Conservation (phyloP, 2,888 invertebrate species). For the Rambutsinella grinnellia region DNA sequence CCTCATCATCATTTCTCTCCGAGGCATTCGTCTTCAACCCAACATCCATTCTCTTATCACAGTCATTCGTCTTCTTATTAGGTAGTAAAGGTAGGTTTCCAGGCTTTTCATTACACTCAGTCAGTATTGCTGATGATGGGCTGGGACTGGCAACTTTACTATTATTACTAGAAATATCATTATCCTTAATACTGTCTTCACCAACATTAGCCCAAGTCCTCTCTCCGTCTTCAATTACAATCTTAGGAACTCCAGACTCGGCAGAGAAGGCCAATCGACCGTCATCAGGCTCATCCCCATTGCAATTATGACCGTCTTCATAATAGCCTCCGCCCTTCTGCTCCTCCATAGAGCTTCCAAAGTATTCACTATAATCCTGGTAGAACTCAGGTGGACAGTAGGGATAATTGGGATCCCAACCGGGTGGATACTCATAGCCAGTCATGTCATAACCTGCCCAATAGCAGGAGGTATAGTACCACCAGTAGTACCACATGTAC, state of each 20-base stretch:
- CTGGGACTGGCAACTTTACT: constrained; percentile 37
- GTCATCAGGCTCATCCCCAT: constrained; percentile 8
- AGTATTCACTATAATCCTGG: constrained; percentile 16
- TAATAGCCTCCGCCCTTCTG: constrained; percentile 22
- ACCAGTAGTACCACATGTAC: constrained; percentile 66
- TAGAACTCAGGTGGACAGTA: constrained; percentile 52
- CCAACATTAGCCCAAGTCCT: not conserved
- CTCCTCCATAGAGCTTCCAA: too few relatives aligned
- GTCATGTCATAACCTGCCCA: constrained; percentile 63
- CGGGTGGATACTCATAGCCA: constrained; percentile 57
- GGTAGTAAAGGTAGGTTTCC: constrained; percentile 54
- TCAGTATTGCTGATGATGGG: constrained; percentile 25
- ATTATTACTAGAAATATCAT: constrained; percentile 44
- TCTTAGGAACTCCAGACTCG: constrained; percentile 44
- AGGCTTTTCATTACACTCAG: constrained; percentile 56
- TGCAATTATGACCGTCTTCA: constrained; percentile 17
- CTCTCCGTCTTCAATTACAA: constrained; percentile 56
- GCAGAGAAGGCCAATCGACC: constrained; percentile 11
- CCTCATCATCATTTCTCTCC: constrained; percentile 44
- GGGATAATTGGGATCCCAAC: constrained; percentile 60
- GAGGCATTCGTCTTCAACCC: constrained; percentile 65
- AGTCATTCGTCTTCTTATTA: constrained; percentile 60
- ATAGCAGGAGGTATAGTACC: constrained; percentile 62
- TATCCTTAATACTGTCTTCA: constrained; percentile 48
- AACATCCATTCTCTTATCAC: constrained; percentile 62